Base-by-base conservation (phyloP, 2,888 invertebrate genomes). In the Lasioglossum lativentre region DNA sequence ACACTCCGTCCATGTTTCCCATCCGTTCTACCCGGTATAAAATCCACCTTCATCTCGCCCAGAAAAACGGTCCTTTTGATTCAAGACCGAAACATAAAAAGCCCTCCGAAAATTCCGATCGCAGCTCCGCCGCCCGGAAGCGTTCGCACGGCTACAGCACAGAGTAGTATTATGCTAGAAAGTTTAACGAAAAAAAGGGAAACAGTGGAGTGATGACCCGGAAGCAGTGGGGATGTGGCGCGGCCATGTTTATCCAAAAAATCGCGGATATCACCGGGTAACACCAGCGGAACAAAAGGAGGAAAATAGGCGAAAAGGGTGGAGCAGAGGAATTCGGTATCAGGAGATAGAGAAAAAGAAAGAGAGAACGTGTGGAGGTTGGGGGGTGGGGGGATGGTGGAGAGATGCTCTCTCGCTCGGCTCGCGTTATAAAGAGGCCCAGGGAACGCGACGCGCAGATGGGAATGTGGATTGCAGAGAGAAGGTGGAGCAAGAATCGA, bases 401-500 rank as follows among this genome's bases (percentile, higher is more conserved):
- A 30, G 63, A 12, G 30, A 30, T 66, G 19, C 68, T 63, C 40
- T 38, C 66, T 38, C 34, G 38, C 73, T 12, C 27, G 23, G 30
- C 30, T 23, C 27, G 40, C 47, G 66, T 74, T 63, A 71, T 77
- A 84, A 79, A 85, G 85, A 85, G 56, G 80, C 80, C 73, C 80
- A 34, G 75, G 86, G 83, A 86, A 83, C 66, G 78, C 40, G 78
- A 66, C 70, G 80, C 79, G 80, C 79, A 83, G 88, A 89, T 80
- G 89, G 88, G 82, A 87, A 83, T 56, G 88, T 77, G 88, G 85
- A 88, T 88, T 83, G 87, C 75, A 73, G 74, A 75, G 86, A 86
- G 80, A 84, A 86, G 90, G 78, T 75, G 83, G 81, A 83, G 88
- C 86, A 91, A 92, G 94, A 93, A 93, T 93, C 93, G 93, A 93